phyloP scores from a whole-genome alignment of 2,888 invertebrate species.

The Herminia tarsipennalis region DNA sequence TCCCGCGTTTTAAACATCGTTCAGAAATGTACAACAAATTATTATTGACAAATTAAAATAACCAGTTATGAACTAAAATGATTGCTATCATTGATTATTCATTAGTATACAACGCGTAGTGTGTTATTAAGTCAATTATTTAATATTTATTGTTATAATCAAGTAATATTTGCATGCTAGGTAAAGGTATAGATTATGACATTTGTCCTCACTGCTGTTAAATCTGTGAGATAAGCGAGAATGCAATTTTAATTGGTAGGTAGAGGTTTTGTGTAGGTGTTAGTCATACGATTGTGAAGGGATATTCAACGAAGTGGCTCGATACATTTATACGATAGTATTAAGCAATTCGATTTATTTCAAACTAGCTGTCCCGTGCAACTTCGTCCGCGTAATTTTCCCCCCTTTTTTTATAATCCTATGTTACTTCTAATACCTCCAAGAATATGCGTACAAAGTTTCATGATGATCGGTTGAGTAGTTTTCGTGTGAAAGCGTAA shows the following conservation, averaged over 20 bases:
- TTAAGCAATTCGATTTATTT: too few relatives aligned
- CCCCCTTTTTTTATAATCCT: too few relatives aligned
- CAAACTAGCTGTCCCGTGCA: too few relatives aligned
- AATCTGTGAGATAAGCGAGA: slow-evolving; percentile 10
- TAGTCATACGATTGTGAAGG: too few relatives aligned
- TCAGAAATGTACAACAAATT: slow-evolving; percentile 1
- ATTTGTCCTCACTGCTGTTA: slow-evolving; percentile 26
- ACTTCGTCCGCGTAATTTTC: too few relatives aligned
- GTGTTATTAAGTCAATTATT: slow-evolving; percentile 47
- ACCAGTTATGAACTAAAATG: slow-evolving; percentile 17
- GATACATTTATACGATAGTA: too few relatives aligned
- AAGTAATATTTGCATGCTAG: slow-evolving; percentile 17
- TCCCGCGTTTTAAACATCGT: not conserved
- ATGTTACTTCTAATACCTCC: too few relatives aligned
- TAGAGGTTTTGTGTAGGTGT: not conserved
- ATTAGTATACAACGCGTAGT: slow-evolving; percentile 29
- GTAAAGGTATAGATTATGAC: slow-evolving; percentile 18
- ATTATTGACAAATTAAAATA: slow-evolving; percentile 2
- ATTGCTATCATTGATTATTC: slow-evolving; percentile 29
- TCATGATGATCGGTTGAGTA: too few relatives aligned
- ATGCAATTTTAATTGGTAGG: slow-evolving; percentile 8
- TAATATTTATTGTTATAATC: slow-evolving; percentile 53
- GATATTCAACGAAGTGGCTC: too few relatives aligned
- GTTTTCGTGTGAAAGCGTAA: too few relatives aligned
- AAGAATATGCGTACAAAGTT: too few relatives aligned